Evolutionary conservation across 2,888 invertebrate species (phyloP), one percentile per base, ranked within the genome.

Genomic region (Xestia ashworthii): DNA sequence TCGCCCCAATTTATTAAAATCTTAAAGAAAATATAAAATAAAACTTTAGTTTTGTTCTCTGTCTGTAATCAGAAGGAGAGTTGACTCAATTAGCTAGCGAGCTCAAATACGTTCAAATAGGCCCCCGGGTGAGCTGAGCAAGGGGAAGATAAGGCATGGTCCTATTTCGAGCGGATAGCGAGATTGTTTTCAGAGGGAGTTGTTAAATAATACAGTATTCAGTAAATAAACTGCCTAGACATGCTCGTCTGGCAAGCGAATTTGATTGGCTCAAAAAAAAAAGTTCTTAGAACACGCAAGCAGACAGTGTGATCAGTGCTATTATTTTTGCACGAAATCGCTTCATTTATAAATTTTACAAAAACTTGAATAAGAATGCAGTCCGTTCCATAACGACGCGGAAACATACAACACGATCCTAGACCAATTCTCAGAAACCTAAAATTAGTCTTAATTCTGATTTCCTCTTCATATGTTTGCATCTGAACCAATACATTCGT

Each of bases 81-180:
- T 90, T 89, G 89, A 90, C 91, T 92, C 91, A 93, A 93, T 93
- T 93, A 93, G 91, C 88, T 76, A 88, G 88, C 88, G 80, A 85
- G 90, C 87, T 89, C 80, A 91, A 88, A 91, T 91, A 91, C 91
- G 88, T 86, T 89, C 89, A 89, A 92, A 90, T 88, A 88, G 89
- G 85, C 86, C 90, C 89, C 85, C 80, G 85, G 88, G 90, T 87
- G 72, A 81, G 75, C 80, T 84, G 86, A 87, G 88, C 84, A 88
- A 82, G 76, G 84, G 87, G 85, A 80, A 85, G 76, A 71, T 22
- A 44, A 69, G 74, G n/a, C 32, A n/a, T 66, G 82, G 71, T 79
- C 19, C 12, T 46, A 81, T 46, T 85, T 67, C 5, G 5, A 77
- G 64, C 67, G 50, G 6, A 1, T 4, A 70, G 53, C 69, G 69